These are phyloP conservation scores for Mastomys natalensis DNA, from an alignment of 2,113 vertebrate genomes.

Conservation along the genomic window DNA sequence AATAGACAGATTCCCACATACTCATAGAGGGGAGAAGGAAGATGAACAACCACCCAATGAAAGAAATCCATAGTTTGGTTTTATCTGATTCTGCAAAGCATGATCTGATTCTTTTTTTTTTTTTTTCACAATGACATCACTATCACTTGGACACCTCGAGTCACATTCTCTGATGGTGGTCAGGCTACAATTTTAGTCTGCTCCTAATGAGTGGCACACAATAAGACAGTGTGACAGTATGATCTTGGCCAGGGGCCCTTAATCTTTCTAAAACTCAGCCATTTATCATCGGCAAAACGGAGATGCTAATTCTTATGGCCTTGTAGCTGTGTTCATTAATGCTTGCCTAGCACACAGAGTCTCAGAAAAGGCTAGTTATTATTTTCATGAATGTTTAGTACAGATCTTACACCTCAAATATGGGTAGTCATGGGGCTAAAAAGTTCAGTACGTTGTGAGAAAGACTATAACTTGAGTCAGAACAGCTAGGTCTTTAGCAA, in stretches of 20 bases:
- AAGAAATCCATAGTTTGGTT: not conserved
- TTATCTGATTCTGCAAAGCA: constrained; percentile 7
- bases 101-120: constrained; percentile 42
- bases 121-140: not conserved
- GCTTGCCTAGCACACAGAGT: not conserved
- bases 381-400: constrained; percentile 40
- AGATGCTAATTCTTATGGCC: not conserved
- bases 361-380: not conserved
- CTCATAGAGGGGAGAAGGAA: not conserved
- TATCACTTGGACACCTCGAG: not conserved
- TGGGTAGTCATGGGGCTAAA: not conserved
- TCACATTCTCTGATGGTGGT: not conserved
- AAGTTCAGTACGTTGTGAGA: not conserved
- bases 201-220: not conserved
- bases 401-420: not conserved
- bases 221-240: constrained; percentile 18
- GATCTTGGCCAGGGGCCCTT: not conserved
- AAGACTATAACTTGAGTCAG: not conserved
- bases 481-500: not conserved
- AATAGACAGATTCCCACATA: not conserved
- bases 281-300: not conserved
- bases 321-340: not conserved
- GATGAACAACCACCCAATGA: not conserved
- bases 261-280: constrained; percentile 43
- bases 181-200: constrained; percentile 13